Conservation (phyloP, 2,888 invertebrate genomes). For the Heliconius sara region DNA sequence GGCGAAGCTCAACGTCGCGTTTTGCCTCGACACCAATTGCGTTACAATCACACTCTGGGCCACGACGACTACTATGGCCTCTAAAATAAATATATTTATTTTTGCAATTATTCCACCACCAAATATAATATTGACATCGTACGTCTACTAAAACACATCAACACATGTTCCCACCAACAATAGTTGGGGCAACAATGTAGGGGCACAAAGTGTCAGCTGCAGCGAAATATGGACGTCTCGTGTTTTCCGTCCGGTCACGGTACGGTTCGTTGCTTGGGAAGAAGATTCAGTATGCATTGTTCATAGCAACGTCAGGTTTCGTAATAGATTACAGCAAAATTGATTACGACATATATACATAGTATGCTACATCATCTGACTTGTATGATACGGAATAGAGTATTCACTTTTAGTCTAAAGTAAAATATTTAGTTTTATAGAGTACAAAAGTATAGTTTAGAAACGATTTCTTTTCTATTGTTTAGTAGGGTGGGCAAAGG, state of each 20-base stretch:
- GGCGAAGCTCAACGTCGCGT: too few species aligned
- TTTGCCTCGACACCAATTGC: too few species aligned
- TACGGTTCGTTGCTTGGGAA: neutral
- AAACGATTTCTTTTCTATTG: neutral
- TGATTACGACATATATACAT: neutral
- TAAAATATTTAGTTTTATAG: neutral
- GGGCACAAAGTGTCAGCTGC: constrained; percentile 10
- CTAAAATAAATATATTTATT: neutral
- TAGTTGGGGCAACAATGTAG: neutral
- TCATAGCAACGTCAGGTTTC: constrained; percentile 9
- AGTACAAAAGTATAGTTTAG: neutral
- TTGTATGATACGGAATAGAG: neutral
- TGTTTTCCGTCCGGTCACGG: constrained; percentile 23
- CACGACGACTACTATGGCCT: too few species aligned
- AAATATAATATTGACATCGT: neutral
- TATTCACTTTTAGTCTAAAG: neutral
- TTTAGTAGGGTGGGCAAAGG: too few species aligned
- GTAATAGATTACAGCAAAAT: neutral
- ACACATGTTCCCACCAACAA: constrained; percentile 7
- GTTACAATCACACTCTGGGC: too few species aligned
- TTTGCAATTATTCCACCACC: neutral
- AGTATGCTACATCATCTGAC: neutral
- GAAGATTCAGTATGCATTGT: constrained; percentile 21
- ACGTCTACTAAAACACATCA: constrained; percentile 9
- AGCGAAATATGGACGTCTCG: constrained; percentile 19